Evolutionary conservation across 2,113 vertebrate species (phyloP).

Genomic region (Anoura caudifer): DNA sequence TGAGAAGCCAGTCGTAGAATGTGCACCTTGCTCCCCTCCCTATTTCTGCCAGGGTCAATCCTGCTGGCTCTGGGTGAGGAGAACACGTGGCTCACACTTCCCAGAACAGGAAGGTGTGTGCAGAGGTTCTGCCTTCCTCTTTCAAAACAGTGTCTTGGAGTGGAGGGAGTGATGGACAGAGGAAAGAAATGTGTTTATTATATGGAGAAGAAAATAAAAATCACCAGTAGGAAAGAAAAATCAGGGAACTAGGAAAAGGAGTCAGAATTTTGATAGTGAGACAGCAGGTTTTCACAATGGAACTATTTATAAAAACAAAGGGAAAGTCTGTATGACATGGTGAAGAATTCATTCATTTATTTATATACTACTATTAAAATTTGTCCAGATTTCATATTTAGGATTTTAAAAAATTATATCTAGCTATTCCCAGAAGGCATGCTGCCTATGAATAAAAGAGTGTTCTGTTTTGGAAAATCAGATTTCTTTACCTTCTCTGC

Average conservation of each 20-base stretch:
- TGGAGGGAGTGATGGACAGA: not conserved
- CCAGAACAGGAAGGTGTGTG: not conserved
- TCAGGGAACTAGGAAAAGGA: not conserved
- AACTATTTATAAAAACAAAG: not conserved
- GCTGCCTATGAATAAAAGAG: not conserved
- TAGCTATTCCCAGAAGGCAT: not conserved
- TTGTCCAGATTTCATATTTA: not conserved
- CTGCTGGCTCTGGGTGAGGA: not conserved
- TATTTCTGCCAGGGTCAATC: not conserved
- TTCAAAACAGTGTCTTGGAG: not conserved
- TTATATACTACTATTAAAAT: not conserved
- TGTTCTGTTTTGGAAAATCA: not conserved
- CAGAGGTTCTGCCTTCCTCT: not conserved
- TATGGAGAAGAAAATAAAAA: not conserved
- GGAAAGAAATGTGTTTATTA: not conserved
- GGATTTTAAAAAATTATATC: not conserved
- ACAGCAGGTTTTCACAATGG: not conserved
- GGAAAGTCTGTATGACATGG: not conserved
- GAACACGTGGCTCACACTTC: not conserved
- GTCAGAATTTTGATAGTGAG: not conserved
- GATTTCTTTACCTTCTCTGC: not conserved
- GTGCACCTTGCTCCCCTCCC: rapidly evolving
- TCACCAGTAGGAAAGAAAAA: not conserved
- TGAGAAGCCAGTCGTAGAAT: not conserved
- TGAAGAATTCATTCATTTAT: not conserved